These are phyloP conservation scores for Latrodectus elegans DNA, from an alignment of 2,888 invertebrate genomes.

Conservation along the genomic window DNA sequence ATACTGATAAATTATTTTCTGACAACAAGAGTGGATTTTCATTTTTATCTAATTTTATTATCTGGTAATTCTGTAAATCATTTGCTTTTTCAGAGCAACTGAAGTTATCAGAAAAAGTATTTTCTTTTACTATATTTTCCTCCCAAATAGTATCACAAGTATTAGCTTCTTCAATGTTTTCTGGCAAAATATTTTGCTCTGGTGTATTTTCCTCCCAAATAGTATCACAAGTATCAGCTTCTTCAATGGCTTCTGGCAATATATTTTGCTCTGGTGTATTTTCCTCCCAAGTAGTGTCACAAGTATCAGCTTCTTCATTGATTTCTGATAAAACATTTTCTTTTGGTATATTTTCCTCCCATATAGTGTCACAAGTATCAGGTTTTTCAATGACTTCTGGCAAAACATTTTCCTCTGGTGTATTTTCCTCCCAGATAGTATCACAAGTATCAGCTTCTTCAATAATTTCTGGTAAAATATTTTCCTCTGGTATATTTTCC, in stretches of 20 bases:
- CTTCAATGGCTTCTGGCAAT: constrained; percentile 51
- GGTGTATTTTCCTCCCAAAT: not conserved
- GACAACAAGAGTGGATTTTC: too few species aligned
- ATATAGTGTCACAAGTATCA: constrained; percentile 16
- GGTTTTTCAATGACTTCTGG: constrained; percentile 53
- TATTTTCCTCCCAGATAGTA: not conserved
- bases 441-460: constrained; percentile 47
- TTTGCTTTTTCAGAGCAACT: not conserved
- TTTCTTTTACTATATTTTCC: constrained; percentile 4
- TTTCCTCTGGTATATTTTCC: constrained; percentile 1
- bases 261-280: not conserved
- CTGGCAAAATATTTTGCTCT: constrained; percentile 33
- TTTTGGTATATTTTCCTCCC: not conserved
- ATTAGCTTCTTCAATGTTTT: constrained; percentile 49
- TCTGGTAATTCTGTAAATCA: too few species aligned
- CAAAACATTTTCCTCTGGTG: constrained; percentile 32
- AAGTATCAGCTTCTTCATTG: constrained; percentile 43
- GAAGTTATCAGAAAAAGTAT: too few species aligned
- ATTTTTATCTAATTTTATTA: too few species aligned
- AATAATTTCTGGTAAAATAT: constrained; percentile 56
- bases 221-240: constrained; percentile 27
- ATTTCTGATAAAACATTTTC: constrained; percentile 41
- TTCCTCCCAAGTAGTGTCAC: constrained; percentile 4
- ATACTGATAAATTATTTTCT: too few species aligned
- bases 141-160: not conserved